Evolutionary conservation across 2,888 invertebrate genomes (phyloP), one percentile per base, ranked within the genome.

Genomic region (Drosophila mayaguana): DNA sequence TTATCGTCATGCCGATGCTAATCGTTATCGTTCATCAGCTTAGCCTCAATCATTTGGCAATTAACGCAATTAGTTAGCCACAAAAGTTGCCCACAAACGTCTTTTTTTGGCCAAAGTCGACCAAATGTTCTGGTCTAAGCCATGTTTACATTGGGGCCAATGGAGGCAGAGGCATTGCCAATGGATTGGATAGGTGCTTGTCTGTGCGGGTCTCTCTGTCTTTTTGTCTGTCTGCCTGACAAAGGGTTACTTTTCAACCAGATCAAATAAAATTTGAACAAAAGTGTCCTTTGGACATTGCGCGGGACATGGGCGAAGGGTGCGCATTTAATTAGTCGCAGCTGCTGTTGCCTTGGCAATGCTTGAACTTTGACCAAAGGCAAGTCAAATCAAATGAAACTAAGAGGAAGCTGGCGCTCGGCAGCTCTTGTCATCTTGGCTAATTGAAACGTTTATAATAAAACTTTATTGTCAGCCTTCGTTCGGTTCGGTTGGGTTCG

Each of bases 371-470:
- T 70, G 78, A 63, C 74, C 81, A 82, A 85, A 81, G 62, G 43
- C 65, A 67, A 78, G 59, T 42, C 54, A 63, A 63, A 68, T 69
- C 56, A 63, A 72, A 76, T 57, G 50, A 50, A 32, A 20, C 50
- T 50, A 34, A 34, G 8, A 50, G 32, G 20, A 32, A 50, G 32
- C 50, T 69, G 45, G n/a, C 50, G n/a, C 46, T 53, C 22, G 55
- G 22, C 32, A 45, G 62, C 60, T 61, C 55, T 59, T 76, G 74
- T 72, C 77, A 62, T 75, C 68, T 34, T 46, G 63, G 82, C 83
- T 84, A 86, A 86, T 87, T 87, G 89, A 88, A 88, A 75, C 76
- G 72, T 69, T 81, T 75, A 73, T 55, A 73, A 68, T 72, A 72
- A 78, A 88, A 81, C 80, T 70, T 74, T 78, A 85, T 86, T 88